These are phyloP conservation scores for Lagorchestes hirsutus DNA, from an alignment of 2,797 vertebrate species.

Conservation along the genomic window DNA sequence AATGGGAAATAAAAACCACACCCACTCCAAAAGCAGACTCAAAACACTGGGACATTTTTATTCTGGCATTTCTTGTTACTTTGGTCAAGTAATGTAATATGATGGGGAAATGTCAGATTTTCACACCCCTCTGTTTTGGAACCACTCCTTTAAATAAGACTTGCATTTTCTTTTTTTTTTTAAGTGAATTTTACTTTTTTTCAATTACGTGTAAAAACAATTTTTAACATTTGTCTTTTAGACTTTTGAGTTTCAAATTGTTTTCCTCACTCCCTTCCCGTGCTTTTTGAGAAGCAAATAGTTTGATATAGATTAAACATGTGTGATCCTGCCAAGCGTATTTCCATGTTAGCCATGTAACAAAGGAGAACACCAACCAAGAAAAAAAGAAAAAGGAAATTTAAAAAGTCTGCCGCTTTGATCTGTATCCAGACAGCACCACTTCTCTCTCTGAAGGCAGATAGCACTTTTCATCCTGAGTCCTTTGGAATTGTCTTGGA, in stretches of 20 bases:
- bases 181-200: background rate
- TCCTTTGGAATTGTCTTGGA: background rate
- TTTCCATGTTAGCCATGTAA: background rate
- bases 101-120: background rate
- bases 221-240: background rate
- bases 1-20: background rate
- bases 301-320: background rate
- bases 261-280: background rate
- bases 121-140: background rate
- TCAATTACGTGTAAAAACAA: background rate
- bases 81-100: background rate
- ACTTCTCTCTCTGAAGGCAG: background rate
- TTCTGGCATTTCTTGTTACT: background rate
- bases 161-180: background rate
- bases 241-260: background rate
- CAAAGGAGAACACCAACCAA: background rate
- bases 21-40: background rate
- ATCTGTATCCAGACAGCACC: background rate
- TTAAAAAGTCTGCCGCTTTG: background rate
- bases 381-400: background rate
- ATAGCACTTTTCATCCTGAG: background rate
- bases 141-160: background rate
- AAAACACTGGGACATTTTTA: background rate
- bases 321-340: background rate
- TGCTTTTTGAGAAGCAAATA: background rate